These are phyloP conservation scores for Corynorhinus townsendii DNA, from an alignment of 2,113 vertebrate species.

Conservation along the genomic window DNA sequence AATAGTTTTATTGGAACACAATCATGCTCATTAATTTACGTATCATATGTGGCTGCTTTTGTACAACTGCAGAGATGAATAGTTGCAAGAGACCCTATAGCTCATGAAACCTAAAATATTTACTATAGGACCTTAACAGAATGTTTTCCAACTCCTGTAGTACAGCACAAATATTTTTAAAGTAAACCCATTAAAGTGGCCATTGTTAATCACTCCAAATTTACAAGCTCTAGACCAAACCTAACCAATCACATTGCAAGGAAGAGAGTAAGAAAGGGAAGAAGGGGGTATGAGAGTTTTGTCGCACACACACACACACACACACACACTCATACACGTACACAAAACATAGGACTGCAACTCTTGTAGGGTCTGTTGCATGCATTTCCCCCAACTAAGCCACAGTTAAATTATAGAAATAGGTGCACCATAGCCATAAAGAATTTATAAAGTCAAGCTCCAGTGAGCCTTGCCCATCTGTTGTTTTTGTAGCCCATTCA, in stretches of 20 bases:
- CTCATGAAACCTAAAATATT: not conserved
- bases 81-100: not conserved
- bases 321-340: not conserved
- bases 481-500: not conserved
- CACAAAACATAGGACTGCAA: not conserved
- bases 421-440: not conserved
- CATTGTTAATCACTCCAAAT: not conserved
- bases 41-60: not conserved
- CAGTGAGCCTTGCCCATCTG: not conserved
- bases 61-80: not conserved
- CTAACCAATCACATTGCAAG: not conserved
- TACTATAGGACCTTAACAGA: not conserved
- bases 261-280: not conserved
- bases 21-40: not conserved
- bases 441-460: not conserved
- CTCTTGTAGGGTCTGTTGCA: not conserved
- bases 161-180: not conserved
- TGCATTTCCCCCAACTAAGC: not conserved
- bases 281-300: not conserved
- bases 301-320: not conserved
- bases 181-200: not conserved
- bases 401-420: not conserved
- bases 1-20: not conserved
- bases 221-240: not conserved
- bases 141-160: not conserved